Conservation (phyloP, 2,113 vertebrate species). For the Hyperopisus bebe region DNA sequence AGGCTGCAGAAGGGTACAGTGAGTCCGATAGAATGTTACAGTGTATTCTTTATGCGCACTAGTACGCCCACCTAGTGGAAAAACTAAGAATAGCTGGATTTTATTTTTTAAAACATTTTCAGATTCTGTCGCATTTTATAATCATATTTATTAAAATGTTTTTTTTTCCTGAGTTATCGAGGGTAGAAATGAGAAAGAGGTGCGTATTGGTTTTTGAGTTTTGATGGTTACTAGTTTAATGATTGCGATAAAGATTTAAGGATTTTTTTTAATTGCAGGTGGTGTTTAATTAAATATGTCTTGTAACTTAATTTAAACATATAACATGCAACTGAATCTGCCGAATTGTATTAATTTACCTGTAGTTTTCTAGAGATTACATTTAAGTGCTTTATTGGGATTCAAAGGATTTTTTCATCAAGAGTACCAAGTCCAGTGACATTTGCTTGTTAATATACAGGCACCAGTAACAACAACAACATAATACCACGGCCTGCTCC, state of each 20-base stretch:
- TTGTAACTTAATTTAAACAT: not conserved
- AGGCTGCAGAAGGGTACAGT: not conserved
- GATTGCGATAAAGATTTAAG: not conserved
- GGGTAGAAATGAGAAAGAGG: not conserved
- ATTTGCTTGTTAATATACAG: not conserved
- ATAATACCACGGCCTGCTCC: not conserved
- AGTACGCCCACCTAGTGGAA: not conserved
- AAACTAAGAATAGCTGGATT: not conserved
- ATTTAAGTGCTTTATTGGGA: not conserved
- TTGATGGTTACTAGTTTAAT: not conserved
- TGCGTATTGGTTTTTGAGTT: not conserved
- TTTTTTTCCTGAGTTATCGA: not conserved
- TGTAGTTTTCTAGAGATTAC: not conserved
- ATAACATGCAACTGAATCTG: not conserved
- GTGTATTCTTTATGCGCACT: not conserved
- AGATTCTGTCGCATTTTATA: not conserved
- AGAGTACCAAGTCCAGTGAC: not conserved
- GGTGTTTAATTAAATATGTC: not conserved
- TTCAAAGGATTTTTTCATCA: not conserved
- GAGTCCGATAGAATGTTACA: not conserved
- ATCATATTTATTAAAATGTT: not conserved
- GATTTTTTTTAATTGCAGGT: not conserved
- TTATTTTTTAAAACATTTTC: not conserved
- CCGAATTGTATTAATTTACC: not conserved
- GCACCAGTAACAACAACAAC: not conserved